A percentile compares a stretch with the other conserved stretches of the same genome.
Conservation (phyloP, 2,797 vertebrate genomes). For the Masticophis lateralis region DNA sequence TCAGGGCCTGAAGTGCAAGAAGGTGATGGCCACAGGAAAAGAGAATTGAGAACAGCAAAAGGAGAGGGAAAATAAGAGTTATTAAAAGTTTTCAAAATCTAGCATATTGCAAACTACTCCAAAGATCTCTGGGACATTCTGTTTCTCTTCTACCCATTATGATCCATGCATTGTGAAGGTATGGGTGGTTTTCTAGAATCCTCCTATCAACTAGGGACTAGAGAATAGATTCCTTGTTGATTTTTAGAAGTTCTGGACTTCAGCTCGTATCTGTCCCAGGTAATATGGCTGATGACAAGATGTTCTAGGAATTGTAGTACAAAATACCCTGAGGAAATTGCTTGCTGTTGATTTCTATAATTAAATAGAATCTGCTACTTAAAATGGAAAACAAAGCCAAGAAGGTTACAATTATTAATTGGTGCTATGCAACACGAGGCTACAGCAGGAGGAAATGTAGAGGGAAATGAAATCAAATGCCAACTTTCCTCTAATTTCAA, state of each 20-base stretch:
- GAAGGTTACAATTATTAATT: neutral
- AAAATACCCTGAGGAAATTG: neutral
- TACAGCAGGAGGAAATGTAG: neutral
- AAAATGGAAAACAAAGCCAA: neutral
- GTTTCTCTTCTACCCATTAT: neutral
- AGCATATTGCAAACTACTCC: neutral
- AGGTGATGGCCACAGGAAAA: neutral
- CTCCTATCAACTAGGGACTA: neutral
- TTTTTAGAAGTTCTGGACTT: neutral
- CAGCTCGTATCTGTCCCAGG: neutral
- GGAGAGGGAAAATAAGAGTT: neutral
- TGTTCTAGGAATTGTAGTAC: neutral
- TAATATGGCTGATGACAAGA: neutral
- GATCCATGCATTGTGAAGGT: neutral
- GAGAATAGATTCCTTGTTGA: neutral
- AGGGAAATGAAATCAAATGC: neutral
- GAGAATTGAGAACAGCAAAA: neutral
- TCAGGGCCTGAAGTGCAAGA: neutral
- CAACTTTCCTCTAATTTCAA: neutral
- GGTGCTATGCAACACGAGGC: neutral
- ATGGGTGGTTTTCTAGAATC: neutral
- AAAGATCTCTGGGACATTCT: neutral
- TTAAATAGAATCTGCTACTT: conserved; percentile 50
- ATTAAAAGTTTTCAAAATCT: neutral
- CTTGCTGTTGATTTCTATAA: neutral